Percentiles rank a stretch among this genome's conserved stretches.
Evolutionary conservation across 2,113 vertebrate species (phyloP).

Genomic region (Notarius quadriscutis): DNA sequence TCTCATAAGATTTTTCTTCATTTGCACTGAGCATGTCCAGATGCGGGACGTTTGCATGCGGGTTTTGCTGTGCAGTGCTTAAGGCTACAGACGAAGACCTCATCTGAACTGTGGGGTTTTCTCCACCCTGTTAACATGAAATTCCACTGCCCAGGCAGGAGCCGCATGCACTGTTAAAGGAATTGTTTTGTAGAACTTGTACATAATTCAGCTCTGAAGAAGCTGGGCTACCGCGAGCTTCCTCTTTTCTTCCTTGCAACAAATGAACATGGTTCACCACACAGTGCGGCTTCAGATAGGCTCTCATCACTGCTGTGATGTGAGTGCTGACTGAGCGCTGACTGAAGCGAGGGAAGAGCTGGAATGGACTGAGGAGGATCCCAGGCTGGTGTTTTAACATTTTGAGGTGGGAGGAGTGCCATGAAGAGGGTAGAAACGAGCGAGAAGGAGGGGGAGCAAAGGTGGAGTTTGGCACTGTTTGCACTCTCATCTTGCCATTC

Average conservation of each 20-base stretch:
- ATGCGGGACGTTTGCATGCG: background rate
- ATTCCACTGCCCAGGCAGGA: slow-evolving; percentile 4
- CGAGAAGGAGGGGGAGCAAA: slow-evolving; percentile 57
- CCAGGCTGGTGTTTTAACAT: slow-evolving; percentile 41
- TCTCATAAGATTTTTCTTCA: slow-evolving; percentile 52
- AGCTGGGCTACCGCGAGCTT: slow-evolving; percentile 25
- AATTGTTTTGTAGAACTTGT: slow-evolving; percentile 32
- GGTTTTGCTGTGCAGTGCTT: slow-evolving; percentile 12
- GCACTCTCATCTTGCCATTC: slow-evolving; percentile 76
- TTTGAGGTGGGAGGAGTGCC: slow-evolving; percentile 62
- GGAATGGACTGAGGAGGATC: slow-evolving; percentile 58
- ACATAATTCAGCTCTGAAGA: slow-evolving; percentile 29
- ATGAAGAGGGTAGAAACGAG: slow-evolving; percentile 64
- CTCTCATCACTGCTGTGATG: slow-evolving; percentile 46
- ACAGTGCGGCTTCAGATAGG: slow-evolving; percentile 47
- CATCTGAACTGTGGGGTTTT: slow-evolving; percentile 64
- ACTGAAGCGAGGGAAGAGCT: slow-evolving; percentile 51
- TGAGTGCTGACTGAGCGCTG: slow-evolving; percentile 42
- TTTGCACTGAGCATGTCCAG: slow-evolving; percentile 18
- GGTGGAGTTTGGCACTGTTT: slow-evolving; percentile 74
- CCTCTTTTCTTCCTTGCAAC: slow-evolving; percentile 41
- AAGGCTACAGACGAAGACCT: slow-evolving; percentile 51
- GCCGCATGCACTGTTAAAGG: slow-evolving; percentile 13
- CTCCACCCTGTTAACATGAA: slow-evolving; percentile 58
- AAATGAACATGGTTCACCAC: slow-evolving; percentile 55